These are phyloP conservation scores for Eledone cirrhosa DNA, from an alignment of 2,888 invertebrate species.

Conservation along the genomic window DNA sequence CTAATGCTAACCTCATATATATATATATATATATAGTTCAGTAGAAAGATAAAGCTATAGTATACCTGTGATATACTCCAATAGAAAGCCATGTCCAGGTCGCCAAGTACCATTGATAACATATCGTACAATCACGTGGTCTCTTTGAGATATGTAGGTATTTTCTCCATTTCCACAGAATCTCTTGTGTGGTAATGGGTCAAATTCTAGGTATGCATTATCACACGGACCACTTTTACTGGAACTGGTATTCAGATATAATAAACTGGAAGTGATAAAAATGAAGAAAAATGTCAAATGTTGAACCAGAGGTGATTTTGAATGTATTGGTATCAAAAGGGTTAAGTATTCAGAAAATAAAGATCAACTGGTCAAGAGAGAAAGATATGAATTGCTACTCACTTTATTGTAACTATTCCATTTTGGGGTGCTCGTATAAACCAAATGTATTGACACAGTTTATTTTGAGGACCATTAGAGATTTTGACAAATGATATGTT, in stretches of 20 bases:
- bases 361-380: too few species aligned
- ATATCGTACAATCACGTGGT: slow-evolving; percentile 22
- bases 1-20: too few species aligned
- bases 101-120: slow-evolving; percentile 1
- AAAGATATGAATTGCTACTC: neutral
- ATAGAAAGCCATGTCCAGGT: neutral
- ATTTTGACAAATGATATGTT: neutral
- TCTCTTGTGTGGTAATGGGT: slow-evolving; percentile 17
- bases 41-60: neutral
- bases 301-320: neutral
- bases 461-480: too few species aligned
- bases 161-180: neutral
- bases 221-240: slow-evolving; percentile 5
- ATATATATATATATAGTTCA: too few species aligned
- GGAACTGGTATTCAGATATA: slow-evolving; percentile 17
- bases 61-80: slow-evolving; percentile 16
- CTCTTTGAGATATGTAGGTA: slow-evolving; percentile 18
- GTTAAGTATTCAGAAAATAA: too few species aligned
- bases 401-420: slow-evolving; percentile 20
- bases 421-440: slow-evolving; percentile 19
- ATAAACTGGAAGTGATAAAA: neutral
- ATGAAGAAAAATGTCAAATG: neutral
- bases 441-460: slow-evolving; percentile 3
- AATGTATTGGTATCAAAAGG: neutral
- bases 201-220: slow-evolving; percentile 16